Percentiles rank a stretch among this genome's conserved stretches.
Conservation (phyloP, 2,113 vertebrate genomes). For the Ancistrus triradiatus region DNA sequence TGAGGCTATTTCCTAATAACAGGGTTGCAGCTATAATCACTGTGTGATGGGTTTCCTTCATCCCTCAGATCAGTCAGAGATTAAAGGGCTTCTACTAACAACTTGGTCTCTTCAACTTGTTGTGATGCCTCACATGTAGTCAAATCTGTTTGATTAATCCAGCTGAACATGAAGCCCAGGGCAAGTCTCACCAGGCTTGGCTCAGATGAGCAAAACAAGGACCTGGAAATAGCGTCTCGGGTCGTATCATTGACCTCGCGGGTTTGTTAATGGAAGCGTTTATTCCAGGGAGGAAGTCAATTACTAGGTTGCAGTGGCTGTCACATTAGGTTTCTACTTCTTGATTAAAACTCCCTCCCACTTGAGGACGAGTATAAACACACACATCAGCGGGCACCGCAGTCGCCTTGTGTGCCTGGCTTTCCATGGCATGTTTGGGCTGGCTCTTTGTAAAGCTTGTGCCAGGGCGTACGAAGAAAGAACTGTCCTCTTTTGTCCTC, state of each 20-base stretch:
- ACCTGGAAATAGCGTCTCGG: conserved; percentile 38
- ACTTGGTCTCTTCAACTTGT: no score
- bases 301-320: conserved; percentile 54
- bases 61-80: no score
- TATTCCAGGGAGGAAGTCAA: conserved; percentile 53
- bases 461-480: conserved; percentile 5
- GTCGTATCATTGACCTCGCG: conserved; percentile 57
- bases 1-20: no score
- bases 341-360: conserved; percentile 39
- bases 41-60: no score
- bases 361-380: conserved; percentile 8
- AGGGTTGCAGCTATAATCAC: no score
- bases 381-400: background rate
- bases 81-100: no score
- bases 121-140: no score
- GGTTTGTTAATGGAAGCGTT: conserved; percentile 53
- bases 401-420: conserved; percentile 8
- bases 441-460: background rate
- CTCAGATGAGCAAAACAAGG: conserved; percentile 3
- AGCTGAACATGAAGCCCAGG: no score
- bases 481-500: conserved; percentile 21
- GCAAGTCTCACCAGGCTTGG: no score
- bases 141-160: no score
- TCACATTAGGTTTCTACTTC: conserved; percentile 60
- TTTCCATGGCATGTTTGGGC: background rate